These are phyloP conservation scores for Semotilus atromaculatus DNA, from an alignment of 2,797 vertebrate species.

Conservation along the genomic window DNA sequence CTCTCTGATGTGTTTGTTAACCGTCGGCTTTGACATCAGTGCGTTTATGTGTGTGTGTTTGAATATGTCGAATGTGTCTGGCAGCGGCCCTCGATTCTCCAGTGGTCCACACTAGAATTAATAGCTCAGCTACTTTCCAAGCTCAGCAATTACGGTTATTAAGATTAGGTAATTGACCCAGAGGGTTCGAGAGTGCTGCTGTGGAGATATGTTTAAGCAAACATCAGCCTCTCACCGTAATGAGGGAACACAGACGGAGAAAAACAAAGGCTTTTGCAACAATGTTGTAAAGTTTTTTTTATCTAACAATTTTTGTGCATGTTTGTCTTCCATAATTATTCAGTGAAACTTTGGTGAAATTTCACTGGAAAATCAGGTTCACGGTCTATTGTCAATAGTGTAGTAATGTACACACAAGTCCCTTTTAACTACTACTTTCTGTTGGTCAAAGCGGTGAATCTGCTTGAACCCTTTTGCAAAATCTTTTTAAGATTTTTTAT, in stretches of 20 bases:
- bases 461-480: no score
- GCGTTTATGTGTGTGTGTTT: constrained; percentile 42
- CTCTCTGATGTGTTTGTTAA: constrained; percentile 41
- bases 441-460: background rate
- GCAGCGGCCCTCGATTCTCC: constrained; percentile 56
- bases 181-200: constrained; percentile 58
- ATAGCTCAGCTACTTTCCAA: constrained; percentile 66
- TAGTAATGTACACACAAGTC: background rate
- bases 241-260: constrained; percentile 32
- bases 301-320: background rate
- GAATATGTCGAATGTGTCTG: constrained; percentile 50
- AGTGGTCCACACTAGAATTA: constrained; percentile 63
- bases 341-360: background rate
- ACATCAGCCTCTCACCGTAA: constrained; percentile 48
- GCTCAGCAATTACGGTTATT: constrained; percentile 64
- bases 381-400: no score
- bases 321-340: background rate
- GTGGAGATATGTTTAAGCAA: constrained; percentile 53
- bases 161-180: constrained; percentile 66
- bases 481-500: no score
- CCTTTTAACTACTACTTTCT: background rate
- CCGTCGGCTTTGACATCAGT: constrained; percentile 53
- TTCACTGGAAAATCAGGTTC: background rate
- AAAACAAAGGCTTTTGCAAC: constrained; percentile 41
- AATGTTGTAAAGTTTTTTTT: background rate